A percentile compares a stretch with the other conserved stretches of the same genome.
phyloP scores from a whole-genome alignment of 1,140 invertebrate genomes.

The Orussus abietinus region DNA sequence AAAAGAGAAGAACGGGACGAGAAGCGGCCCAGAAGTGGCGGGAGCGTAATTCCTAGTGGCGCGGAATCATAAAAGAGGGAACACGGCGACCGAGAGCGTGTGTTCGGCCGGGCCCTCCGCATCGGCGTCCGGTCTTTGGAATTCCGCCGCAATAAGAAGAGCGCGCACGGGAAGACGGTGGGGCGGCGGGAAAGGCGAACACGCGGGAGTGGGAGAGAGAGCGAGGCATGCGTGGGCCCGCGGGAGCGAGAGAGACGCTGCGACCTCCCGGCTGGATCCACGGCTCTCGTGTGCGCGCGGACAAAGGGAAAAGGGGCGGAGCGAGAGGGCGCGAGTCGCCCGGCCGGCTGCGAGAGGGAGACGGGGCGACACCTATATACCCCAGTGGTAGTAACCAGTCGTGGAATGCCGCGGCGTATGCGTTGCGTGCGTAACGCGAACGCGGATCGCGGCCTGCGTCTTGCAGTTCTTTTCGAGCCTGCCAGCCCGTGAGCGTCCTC shows the following conservation, averaged over 20 bases:
- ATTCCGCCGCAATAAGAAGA: slow-evolving; percentile 27
- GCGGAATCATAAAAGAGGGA: background rate
- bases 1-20: too few relatives aligned
- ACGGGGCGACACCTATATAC: slow-evolving; percentile 11
- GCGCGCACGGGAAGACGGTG: background rate
- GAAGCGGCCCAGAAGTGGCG: too few relatives aligned
- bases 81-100: background rate
- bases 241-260: slow-evolving; percentile 1
- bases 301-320: background rate
- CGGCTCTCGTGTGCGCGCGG: too few relatives aligned
- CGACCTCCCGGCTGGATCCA: background rate
- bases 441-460: too few relatives aligned
- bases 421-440: slow-evolving; percentile 14
- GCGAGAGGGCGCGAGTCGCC: slow-evolving; percentile 2
- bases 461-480: too few relatives aligned
- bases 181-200: background rate
- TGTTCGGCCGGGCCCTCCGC: slow-evolving; percentile 3
- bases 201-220: slow-evolving; percentile 11
- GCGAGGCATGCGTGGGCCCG: slow-evolving; percentile 10
- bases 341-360: slow-evolving; percentile 11
- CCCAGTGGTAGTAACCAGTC: slow-evolving; percentile 23
- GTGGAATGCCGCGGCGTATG: slow-evolving; percentile 19
- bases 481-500: background rate
- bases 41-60: background rate
- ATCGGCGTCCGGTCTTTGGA: slow-evolving; percentile 23